phyloP scores from a whole-genome alignment of 2,888 invertebrate genomes.

The Tribolium freemani region DNA sequence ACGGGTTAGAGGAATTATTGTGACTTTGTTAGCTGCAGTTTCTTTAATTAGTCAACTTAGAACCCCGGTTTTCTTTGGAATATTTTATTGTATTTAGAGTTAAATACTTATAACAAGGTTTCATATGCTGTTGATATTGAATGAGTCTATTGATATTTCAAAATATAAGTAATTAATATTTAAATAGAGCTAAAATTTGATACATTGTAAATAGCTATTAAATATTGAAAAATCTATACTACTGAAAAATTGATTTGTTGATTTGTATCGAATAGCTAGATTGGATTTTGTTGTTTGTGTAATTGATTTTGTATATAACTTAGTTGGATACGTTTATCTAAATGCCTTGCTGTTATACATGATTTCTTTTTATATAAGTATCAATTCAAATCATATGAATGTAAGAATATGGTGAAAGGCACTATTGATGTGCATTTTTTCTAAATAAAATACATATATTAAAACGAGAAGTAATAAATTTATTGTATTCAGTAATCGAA shows the following conservation, averaged over 20 bases:
- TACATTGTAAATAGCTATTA: conserved; percentile 66
- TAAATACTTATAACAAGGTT: conserved; percentile 47
- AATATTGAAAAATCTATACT: conserved; percentile 49
- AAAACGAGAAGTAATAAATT: conserved; percentile 25
- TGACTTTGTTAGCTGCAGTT: conserved; percentile 26
- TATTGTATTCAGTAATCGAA: background rate
- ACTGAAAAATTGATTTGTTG: conserved; percentile 28
- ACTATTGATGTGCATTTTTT: conserved; percentile 58
- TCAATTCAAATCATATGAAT: conserved; percentile 49
- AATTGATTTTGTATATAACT: conserved; percentile 39
- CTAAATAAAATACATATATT: conserved; percentile 52
- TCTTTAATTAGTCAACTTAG: conserved; percentile 31
- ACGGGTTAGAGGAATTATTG: conserved; percentile 5
- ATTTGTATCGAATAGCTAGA: conserved; percentile 33
- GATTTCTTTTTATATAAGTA: conserved; percentile 46
- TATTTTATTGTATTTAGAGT: conserved; percentile 43
- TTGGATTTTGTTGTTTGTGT: conserved; percentile 27
- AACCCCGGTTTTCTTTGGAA: conserved; percentile 37
- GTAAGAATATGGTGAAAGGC: conserved; percentile 55
- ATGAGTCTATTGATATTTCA: conserved; percentile 64
- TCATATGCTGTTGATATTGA: conserved; percentile 62
- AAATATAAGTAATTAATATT: conserved; percentile 57
- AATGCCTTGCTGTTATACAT: conserved; percentile 57
- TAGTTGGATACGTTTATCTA: conserved; percentile 50
- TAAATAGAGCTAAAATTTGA: conserved; percentile 61